Percentiles rank a stretch among this genome's conserved stretches.
phyloP scores from a whole-genome alignment of 2,888 invertebrate genomes.

The Meghimatium bilineatum region DNA sequence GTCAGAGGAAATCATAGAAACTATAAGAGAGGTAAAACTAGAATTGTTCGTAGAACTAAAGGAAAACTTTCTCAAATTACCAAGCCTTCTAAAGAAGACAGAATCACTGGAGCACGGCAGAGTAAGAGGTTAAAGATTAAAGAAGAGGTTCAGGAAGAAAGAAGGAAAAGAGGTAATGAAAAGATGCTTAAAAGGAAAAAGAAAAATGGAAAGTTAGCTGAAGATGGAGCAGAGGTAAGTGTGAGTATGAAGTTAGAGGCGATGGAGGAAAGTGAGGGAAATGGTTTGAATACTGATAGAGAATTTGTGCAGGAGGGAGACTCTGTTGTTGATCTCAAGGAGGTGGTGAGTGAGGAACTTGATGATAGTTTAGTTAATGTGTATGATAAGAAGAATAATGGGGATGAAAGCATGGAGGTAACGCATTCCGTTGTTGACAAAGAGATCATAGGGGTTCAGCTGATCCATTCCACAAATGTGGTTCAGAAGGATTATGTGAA shows the following conservation, averaged over 20 bases:
- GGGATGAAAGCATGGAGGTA: constrained; percentile 3
- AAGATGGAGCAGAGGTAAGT: background rate
- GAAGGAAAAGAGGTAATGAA: constrained; percentile 27
- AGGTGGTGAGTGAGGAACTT: constrained; percentile 23
- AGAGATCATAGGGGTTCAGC: background rate
- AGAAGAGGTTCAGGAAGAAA: constrained; percentile 39
- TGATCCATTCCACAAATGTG: background rate
- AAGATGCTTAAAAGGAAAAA: constrained; percentile 15
- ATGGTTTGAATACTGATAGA: background rate
- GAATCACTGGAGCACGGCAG: constrained; percentile 35
- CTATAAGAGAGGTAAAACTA: constrained; percentile 13
- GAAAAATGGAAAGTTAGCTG: constrained; percentile 23
- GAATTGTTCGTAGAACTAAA: background rate
- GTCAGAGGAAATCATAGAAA: background rate
- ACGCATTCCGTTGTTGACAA: background rate
- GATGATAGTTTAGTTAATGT: constrained; percentile 32
- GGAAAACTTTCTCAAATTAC: constrained; percentile 4
- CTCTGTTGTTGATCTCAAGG: constrained; percentile 10
- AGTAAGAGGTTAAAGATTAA: constrained; percentile 36
- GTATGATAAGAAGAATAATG: constrained; percentile 33
- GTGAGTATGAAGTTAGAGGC: background rate
- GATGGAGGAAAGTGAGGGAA: background rate
- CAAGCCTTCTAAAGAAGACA: background rate
- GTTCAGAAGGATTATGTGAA: background rate
- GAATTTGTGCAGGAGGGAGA: background rate